Conservation (phyloP, 2,797 vertebrate genomes). For the Lithobates pipiens region DNA sequence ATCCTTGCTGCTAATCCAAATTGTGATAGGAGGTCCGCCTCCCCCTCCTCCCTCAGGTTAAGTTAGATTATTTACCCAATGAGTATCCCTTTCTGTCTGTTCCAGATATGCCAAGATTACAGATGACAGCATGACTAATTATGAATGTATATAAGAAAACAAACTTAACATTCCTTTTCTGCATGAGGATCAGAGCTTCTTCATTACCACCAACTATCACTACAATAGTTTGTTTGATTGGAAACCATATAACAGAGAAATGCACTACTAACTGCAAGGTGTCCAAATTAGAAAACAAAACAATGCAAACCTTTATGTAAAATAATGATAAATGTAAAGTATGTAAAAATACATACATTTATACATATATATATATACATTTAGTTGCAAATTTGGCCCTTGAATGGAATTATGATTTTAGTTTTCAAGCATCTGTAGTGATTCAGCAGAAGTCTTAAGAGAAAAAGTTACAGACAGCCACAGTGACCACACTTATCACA, state of each 20-base stretch:
- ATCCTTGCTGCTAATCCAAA: too few relatives aligned
- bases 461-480: too few relatives aligned
- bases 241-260: slow-evolving; percentile 24
- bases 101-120: slow-evolving; percentile 29
- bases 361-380: too few relatives aligned
- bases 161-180: slow-evolving; percentile 34
- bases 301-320: background rate
- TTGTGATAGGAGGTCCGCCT: too few relatives aligned
- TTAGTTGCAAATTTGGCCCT: too few relatives aligned
- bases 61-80: background rate
- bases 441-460: too few relatives aligned
- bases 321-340: background rate
- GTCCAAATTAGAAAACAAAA: background rate
- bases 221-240: slow-evolving; percentile 30
- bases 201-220: slow-evolving; percentile 22
- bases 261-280: slow-evolving; percentile 1
- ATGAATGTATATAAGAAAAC: slow-evolving; percentile 42
- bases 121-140: slow-evolving; percentile 43
- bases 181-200: slow-evolving; percentile 26
- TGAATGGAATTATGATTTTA: too few relatives aligned
- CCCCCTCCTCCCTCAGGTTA: too few relatives aligned
- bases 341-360: background rate
- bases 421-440: too few relatives aligned
- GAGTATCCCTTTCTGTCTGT: background rate
- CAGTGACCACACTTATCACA: too few relatives aligned